These are phyloP conservation scores for Tachina fera DNA, from an alignment of 2,888 invertebrate genomes.

Conservation along the genomic window DNA sequence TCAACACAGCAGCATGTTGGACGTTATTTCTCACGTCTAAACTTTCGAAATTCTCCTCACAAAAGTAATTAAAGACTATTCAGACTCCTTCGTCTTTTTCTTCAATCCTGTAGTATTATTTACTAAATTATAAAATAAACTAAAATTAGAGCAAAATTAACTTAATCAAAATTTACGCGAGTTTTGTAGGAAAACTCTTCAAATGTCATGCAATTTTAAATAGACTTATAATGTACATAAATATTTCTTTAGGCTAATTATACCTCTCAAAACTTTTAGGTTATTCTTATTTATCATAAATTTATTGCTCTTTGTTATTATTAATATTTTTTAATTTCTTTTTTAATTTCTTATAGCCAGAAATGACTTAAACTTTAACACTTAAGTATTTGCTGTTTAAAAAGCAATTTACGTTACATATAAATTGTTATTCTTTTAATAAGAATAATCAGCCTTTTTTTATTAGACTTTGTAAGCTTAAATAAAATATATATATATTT, in stretches of 20 bases:
- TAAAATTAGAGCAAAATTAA: no score
- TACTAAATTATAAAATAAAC: no score
- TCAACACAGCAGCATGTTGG: no score
- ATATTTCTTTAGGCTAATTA: background rate
- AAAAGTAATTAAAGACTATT: no score
- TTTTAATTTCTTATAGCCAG: background rate
- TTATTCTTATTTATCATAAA: background rate
- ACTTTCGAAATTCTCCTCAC: no score
- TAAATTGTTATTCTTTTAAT: slow-evolving; percentile 23
- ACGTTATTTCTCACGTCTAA: no score
- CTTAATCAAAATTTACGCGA: no score
- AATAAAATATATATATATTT: background rate
- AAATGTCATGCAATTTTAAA: no score
- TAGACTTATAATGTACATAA: no score
- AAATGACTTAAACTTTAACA: slow-evolving; percentile 14
- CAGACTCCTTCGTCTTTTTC: no score
- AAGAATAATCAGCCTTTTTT: background rate
- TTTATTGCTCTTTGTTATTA: background rate
- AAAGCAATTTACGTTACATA: slow-evolving; percentile 14
- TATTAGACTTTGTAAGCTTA: slow-evolving; percentile 16
- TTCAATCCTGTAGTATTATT: no score
- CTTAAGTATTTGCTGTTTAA: slow-evolving; percentile 14
- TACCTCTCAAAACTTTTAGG: background rate
- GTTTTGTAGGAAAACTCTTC: no score
- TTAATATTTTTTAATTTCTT: background rate